Evolutionary conservation across 53 echinoderm and acorn worm genomes (phyloP), one percentile per base, ranked within the genome.

Genomic region (Antedon mediterranea): DNA sequence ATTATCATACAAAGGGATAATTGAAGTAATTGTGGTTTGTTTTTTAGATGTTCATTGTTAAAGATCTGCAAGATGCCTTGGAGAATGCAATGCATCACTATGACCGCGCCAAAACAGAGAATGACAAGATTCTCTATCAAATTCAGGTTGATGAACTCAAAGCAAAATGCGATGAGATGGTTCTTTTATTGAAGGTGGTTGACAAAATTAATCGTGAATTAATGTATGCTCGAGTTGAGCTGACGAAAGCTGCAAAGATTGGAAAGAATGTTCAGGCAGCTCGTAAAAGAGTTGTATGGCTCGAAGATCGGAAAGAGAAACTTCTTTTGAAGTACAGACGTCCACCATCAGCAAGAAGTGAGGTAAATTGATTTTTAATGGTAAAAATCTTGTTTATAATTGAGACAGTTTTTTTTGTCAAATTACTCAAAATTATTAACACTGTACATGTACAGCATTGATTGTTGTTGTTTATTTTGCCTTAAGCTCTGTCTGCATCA

Each of bases 301-400:
- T 97, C 74, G 97, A 97, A 74, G 97, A 97, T 32, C 75, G 97
- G 32, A 91, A 89, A 84, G 87, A 92, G 71, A 83, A 86, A 72
- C 84, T 97, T 8, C 87, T 95, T 3, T 78, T 85, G 37, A 86
- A 82, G 71, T 89, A 92, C 76, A 86, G 80, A 80, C 70, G 57
- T 18, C 57, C 57, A 57, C 57, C 7, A 57, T 57, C 57, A 57
- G 9, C 57, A 13, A 57, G 57, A 23, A 18, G 2, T 15, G 14
- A 57, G 57, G 57, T 57, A 57, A 57, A 57, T 15, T 57, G 4
- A 11, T 6, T 37, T 11, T n/a, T n/a, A n/a, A 37, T 37, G 37
- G 37, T 11, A 37, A 6, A 37, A 11, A 4, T 11, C n/a, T n/a
- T n/a, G n/a, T n/a, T n/a, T n/a, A n/a, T n/a, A n/a, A n/a, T n/a